Conservation (phyloP, 2,113 vertebrate genomes). For the Carassius carassius region DNA sequence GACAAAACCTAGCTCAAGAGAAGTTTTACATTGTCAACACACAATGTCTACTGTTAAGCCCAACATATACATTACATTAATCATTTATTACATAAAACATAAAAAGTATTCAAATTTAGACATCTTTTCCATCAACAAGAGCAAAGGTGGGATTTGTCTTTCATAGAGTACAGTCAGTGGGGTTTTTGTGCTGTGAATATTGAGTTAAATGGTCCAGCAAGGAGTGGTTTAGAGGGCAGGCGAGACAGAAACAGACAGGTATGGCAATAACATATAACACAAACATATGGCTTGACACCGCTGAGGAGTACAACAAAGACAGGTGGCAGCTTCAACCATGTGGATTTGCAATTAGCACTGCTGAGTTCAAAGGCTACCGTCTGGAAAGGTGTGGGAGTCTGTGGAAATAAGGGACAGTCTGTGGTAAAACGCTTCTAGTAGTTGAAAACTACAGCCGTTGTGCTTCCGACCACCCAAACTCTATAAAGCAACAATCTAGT, state of each 20-base stretch:
- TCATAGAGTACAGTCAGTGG: slow-evolving; percentile 16
- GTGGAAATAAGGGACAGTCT: slow-evolving; percentile 35
- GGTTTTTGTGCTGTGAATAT: slow-evolving; percentile 37
- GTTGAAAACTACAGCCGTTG: background rate
- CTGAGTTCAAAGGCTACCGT: slow-evolving; percentile 47
- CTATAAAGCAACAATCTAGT: background rate
- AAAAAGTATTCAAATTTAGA: slow-evolving; percentile 39
- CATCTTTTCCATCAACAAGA: slow-evolving; percentile 45
- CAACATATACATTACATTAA: slow-evolving; percentile 21
- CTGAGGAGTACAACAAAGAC: slow-evolving; percentile 43
- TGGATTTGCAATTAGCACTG: slow-evolving; percentile 48
- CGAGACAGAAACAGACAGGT: slow-evolving; percentile 56
- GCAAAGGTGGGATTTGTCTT: slow-evolving; percentile 38
- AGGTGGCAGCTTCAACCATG: slow-evolving; percentile 51
- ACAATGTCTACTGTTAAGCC: slow-evolving; percentile 34
- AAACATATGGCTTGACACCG: slow-evolving; percentile 60
- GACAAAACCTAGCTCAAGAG: slow-evolving; percentile 34
- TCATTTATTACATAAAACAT: slow-evolving; percentile 22
- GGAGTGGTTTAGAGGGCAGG: slow-evolving; percentile 34
- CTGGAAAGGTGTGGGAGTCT: slow-evolving; percentile 46
- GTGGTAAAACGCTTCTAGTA: slow-evolving; percentile 37
- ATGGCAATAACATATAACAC: slow-evolving; percentile 62
- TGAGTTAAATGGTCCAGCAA: slow-evolving; percentile 47
- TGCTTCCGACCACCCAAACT: slow-evolving; percentile 8
- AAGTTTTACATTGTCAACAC: slow-evolving; percentile 30